phyloP scores from a whole-genome alignment of 2,888 invertebrate species.

The Polydesmus complanatus region DNA sequence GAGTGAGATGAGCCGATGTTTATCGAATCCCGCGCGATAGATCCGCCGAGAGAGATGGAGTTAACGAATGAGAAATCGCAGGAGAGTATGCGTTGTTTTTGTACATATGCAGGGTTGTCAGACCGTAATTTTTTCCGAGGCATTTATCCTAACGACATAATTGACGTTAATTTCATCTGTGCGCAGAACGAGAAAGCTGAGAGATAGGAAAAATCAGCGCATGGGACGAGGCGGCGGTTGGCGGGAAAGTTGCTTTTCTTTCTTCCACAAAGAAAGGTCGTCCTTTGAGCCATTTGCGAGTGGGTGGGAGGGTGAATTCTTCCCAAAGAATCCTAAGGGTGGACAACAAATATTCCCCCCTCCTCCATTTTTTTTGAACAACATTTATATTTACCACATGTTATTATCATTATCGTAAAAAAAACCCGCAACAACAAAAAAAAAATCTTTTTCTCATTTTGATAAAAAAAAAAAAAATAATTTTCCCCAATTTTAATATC shows the following conservation, averaged over 20 bases:
- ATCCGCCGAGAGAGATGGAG: too few relatives aligned
- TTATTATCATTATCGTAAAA: neutral
- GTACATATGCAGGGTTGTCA: neutral
- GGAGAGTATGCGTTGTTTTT: neutral
- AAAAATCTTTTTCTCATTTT: neutral
- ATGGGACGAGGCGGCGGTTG: too few relatives aligned
- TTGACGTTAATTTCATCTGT: constrained; percentile 8
- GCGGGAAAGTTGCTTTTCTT: too few relatives aligned
- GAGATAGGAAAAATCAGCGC: too few relatives aligned
- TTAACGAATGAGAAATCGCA: too few relatives aligned
- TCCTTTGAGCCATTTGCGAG: too few relatives aligned
- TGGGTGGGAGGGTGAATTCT: neutral
- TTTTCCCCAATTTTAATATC: neutral
- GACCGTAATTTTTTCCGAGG: constrained; percentile 2
- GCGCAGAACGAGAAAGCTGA: too few relatives aligned
- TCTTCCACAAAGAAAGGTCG: too few relatives aligned
- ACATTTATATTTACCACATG: neutral
- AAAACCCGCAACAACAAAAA: neutral
- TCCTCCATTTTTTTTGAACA: neutral
- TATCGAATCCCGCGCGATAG: too few relatives aligned
- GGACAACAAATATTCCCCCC: neutral
- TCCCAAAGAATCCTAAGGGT: neutral
- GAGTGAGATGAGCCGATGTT: too few relatives aligned
- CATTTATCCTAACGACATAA: constrained; percentile 13
- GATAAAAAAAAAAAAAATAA: neutral